phyloP scores from a whole-genome alignment of 2,888 invertebrate genomes.

The Mimachlamys varia region DNA sequence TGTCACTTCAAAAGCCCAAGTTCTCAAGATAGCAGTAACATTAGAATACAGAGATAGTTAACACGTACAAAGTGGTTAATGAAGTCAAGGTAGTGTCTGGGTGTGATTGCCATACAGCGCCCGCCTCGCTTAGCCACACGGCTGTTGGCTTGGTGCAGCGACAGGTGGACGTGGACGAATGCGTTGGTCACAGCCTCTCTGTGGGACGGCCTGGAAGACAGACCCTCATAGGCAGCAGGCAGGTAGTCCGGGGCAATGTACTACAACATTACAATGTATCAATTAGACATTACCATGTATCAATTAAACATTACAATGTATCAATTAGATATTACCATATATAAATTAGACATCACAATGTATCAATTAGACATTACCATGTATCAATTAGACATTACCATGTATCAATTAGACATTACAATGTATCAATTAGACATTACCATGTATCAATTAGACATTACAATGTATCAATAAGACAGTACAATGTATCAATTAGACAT shows the following conservation, averaged over 20 bases:
- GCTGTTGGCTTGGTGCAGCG: conserved; percentile 96
- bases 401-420: too few relatives aligned
- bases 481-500: too few relatives aligned
- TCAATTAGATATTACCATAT: too few relatives aligned
- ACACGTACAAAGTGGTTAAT: conserved; percentile 95
- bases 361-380: too few relatives aligned
- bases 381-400: too few relatives aligned
- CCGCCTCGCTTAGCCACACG: conserved; percentile 95
- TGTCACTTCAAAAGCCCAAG: too few relatives aligned
- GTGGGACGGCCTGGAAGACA: conserved; percentile 87
- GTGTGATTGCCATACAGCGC: conserved; percentile 98
- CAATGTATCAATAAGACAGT: too few relatives aligned
- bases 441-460: too few relatives aligned
- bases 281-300: not conserved
- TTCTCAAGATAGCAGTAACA: too few relatives aligned
- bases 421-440: too few relatives aligned
- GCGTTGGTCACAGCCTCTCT: conserved; percentile 99
- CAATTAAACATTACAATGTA: too few relatives aligned
- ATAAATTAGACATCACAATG: too few relatives aligned
- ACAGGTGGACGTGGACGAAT: conserved; percentile 98
- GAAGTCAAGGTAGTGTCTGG: conserved; percentile 98
- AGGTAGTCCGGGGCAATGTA: conserved; percentile 95
- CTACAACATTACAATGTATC: conserved; percentile 67
- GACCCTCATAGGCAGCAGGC: conserved; percentile 90
- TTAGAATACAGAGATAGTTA: not conserved